Evolutionary conservation across 53 echinoderm and acorn worm genomes (phyloP), one percentile per base, ranked within the genome.

Genomic region (Stichopus horrens): DNA sequence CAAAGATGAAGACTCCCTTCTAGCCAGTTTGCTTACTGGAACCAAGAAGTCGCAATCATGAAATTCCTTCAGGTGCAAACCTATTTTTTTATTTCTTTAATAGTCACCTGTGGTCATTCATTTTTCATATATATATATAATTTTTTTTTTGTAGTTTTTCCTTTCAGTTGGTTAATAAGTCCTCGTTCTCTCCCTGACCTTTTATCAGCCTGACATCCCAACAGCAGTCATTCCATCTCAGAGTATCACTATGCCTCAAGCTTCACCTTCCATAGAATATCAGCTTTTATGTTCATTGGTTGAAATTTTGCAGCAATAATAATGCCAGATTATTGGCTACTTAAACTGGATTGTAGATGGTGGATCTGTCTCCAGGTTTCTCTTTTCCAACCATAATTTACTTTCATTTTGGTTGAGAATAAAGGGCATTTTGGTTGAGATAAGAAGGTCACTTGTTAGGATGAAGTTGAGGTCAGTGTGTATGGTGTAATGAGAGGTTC

Each of bases 231-330:
- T 71, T 71, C 71, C 71, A 71, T 71, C 71, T 71, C 71, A 13
- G 37, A 37, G 37, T 37, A 37, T 37, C 37, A 37, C 37, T 37
- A 37, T 37, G 71, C 19, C 71, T 71, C n/a, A 71, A 16, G 16
- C 71, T 18, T 63, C n/a, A 71, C 6, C 71, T 18, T 16, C 71
- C 7, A 71, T 71, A n/a, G n/a, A 37, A 71, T 63, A 63, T 71
- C 20, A 16, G 71, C 71, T 71, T 71, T 71, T 18, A 71, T 71
- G 16, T 20, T 16, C 71, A 71, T 18, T 0, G 71, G 2, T 71
- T 71, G 71, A 71, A 71, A 71, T 71, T n/a, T 71, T 71, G 71
- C 71, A 71, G n/a, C 71, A 13, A 19, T 71, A 71, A 18, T 71
- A 7, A 37, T 37, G 37, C 37, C 63, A 63, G 63, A 63, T 63